These are phyloP conservation scores for Eonycteris spelaea DNA, from an alignment of 2,113 vertebrate genomes.

Conservation along the genomic window DNA sequence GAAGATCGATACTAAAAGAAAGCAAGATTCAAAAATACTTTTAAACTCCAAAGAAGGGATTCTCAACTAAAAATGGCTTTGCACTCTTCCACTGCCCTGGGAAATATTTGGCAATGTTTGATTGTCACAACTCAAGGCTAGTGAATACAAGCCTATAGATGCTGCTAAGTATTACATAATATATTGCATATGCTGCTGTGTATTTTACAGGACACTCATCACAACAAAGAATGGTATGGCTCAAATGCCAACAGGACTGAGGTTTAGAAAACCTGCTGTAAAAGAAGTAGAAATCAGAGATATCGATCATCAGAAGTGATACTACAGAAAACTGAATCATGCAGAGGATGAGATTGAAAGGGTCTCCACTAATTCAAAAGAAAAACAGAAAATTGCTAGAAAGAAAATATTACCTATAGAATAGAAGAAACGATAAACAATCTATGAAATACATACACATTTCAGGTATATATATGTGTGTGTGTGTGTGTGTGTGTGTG, in stretches of 20 bases:
- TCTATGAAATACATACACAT: background rate
- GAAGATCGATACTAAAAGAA: background rate
- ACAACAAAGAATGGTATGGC: background rate
- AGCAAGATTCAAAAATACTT: background rate
- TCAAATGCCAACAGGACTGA: background rate
- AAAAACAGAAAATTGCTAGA: background rate
- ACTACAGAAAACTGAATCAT: background rate
- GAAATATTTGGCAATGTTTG: background rate
- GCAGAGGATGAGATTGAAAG: background rate
- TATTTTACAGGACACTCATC: background rate
- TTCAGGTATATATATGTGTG: too few species aligned
- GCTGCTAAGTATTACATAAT: background rate
- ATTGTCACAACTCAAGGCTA: background rate
- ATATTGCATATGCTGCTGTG: background rate
- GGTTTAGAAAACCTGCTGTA: background rate
- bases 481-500: too few species aligned
- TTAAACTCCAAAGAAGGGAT: background rate
- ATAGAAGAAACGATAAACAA: background rate
- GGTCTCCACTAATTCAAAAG: background rate
- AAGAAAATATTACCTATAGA: background rate
- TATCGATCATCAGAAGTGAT: background rate
- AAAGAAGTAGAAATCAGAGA: background rate
- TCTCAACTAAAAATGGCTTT: background rate
- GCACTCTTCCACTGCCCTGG: accelerated
- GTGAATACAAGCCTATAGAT: background rate